Evolutionary conservation across 2,888 invertebrate genomes (phyloP).

Genomic region (Phyllotreta striolata): DNA sequence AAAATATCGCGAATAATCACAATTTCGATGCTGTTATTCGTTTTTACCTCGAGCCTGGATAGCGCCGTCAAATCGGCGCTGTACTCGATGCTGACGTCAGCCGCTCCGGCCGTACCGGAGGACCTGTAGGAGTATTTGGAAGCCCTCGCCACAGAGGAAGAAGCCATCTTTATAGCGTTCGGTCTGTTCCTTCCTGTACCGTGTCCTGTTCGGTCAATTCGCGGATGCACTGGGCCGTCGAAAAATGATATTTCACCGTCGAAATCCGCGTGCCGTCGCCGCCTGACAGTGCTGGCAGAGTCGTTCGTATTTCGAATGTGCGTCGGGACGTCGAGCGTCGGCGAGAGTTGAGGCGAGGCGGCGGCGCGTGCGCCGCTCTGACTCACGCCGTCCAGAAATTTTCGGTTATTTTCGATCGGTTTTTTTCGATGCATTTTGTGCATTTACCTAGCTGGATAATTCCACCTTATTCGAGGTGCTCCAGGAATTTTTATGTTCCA

Average conservation of each 20-base stretch:
- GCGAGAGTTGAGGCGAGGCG: constrained; percentile 52
- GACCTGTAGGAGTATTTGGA: constrained; percentile 94
- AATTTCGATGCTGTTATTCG: too few species aligned
- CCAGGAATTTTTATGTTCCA: background rate
- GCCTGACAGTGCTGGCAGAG: constrained; percentile 67
- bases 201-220: constrained; percentile 33
- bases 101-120: constrained; percentile 77
- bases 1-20: constrained; percentile 31
- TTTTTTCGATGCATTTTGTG: constrained; percentile 52
- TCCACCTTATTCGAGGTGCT: background rate
- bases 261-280: constrained; percentile 65
- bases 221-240: constrained; percentile 57
- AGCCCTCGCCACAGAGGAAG: constrained; percentile 69
- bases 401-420: constrained; percentile 49
- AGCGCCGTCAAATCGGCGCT: constrained; percentile 92
- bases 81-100: constrained; percentile 95
- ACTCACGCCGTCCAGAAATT: constrained; percentile 56
- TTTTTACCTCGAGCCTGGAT: constrained; percentile 92
- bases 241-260: constrained; percentile 53
- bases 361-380: constrained; percentile 53
- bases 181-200: constrained; percentile 32
- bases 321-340: constrained; percentile 60
- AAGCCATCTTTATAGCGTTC: constrained; percentile 32
- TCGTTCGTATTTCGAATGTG: constrained; percentile 67
- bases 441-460: constrained; percentile 33